These are phyloP conservation scores for Micrastur ruficollis DNA, from an alignment of 2,797 vertebrate species.

Conservation along the genomic window DNA sequence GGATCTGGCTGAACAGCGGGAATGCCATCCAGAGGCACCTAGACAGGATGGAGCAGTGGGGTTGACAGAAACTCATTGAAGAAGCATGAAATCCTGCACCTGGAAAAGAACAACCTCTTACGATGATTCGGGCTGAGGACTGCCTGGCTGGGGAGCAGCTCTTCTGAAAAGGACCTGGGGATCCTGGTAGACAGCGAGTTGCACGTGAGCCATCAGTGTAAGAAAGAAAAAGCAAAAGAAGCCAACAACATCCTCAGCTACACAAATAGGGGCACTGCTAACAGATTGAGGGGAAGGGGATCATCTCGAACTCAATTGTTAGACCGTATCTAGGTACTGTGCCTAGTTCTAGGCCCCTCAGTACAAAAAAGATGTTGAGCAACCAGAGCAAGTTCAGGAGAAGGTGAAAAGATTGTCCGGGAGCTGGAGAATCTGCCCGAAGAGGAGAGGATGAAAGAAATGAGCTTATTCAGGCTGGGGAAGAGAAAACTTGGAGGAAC, in stretches of 20 bases:
- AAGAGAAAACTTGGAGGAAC: not conserved
- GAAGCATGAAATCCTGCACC: not conserved
- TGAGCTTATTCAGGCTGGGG: not conserved
- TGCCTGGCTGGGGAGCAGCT: not conserved
- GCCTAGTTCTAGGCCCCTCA: not conserved
- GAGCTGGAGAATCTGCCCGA: not conserved
- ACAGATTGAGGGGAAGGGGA: not conserved
- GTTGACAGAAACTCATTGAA: not conserved
- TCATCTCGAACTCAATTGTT: not conserved
- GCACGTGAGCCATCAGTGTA: not conserved
- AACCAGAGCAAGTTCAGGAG: not conserved
- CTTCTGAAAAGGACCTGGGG: not conserved
- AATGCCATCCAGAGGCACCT: not conserved
- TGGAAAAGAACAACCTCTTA: not conserved
- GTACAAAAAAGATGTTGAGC: not conserved
- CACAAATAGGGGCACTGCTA: fast-evolving
- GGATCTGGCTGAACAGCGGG: not conserved
- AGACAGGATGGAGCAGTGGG: not conserved
- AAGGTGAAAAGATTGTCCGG: not conserved
- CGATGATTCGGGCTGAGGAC: too few species aligned
- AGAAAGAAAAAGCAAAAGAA: not conserved
- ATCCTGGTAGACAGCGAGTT: not conserved
- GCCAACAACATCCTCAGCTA: not conserved
- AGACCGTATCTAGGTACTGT: too few species aligned
- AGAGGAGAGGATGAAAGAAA: not conserved